Base-by-base conservation (phyloP, 2,797 vertebrate genomes). In the Ptychobarbus kaznakovi region DNA sequence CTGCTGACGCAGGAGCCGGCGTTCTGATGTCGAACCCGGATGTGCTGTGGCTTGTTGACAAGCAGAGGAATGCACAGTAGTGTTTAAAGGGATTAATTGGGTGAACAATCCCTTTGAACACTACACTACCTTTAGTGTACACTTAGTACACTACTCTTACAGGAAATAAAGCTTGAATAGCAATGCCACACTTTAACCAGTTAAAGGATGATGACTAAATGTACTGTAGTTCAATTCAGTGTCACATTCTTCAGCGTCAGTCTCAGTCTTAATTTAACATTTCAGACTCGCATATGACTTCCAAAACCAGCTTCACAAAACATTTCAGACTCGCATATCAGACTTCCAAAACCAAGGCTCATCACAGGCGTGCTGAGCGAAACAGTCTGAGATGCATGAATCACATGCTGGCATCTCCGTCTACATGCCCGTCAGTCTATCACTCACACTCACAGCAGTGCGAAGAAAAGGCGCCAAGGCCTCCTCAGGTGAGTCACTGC, bases 361-460 rank as follows among this genome's bases (percentile, higher is more conserved):
- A n/a, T 70, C 16, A 61, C 25, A 61, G 28, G 25, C 40, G n/a
- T n/a, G n/a, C n/a, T n/a, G n/a, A n/a, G n/a, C 1, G 4, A 83
- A 75, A 74, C 18, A 75, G n/a, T n/a, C 20, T 83, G 16, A 61
- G 18, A 66, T 86, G 49, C 28, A 4, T 86, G 61, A 93, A 86
- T 94, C 56, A 75, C 70, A 65, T 2, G 1, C 42, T 83, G 70
- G 81, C 42, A 49, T 65, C 70, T 18, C 56, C 18, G 20, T 66
- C n/a, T 46, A 25, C 61, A 51, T 65, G 25, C 44, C 58, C 49
- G 8, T 73, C 70, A 75, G 70, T 38, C 25, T 83, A 83, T 83
- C 81, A 75, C 70, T 83, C 70, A 83, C 81, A 72, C 51, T 73
- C 25, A 73, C 42, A 75, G 70, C 70, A 25, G 56, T 63, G 56